Evolutionary conservation across 1,140 invertebrate genomes (phyloP), one percentile per base, ranked within the genome.

Genomic region (Metopolophium dirhodum): DNA sequence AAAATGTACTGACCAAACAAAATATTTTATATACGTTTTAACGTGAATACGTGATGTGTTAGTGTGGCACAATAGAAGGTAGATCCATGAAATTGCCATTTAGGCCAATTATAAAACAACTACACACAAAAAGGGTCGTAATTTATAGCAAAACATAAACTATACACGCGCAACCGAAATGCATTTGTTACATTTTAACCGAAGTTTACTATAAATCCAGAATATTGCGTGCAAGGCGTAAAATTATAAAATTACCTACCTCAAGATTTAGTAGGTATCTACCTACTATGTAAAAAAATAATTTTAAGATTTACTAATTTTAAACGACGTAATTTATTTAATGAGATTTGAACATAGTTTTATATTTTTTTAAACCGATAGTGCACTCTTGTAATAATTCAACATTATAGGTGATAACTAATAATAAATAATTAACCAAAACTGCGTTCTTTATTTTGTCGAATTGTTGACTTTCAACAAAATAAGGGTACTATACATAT

Each of bases 31-130:
- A 37, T 83, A 82, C 35, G 8, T 83, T 22, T 83, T 83, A 83
- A 83, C 77, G 0, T 37, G 7, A 82, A 82, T 82, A 37, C 77
- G 8, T 83, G 22, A 83, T 83, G 22, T 83, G 20, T 82, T 37
- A 22, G 20, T 83, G 20, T 83, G 22, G 20, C 37, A 83, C 35
- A 37, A 37, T 83, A 83, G 18, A 8, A 35, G 35, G 77, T 82
- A 82, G 35, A 37, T 82, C 77, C 77, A n/a, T 82, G 77, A 82
- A 82, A 82, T 82, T 82, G 22, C 77, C 77, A 82, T 82, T 82
- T 82, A 82, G 14, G 8, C 77, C 77, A 83, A 83, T 37, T 83
- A 83, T 83, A 37, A 30, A 77, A n/a, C n/a, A 77, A 18, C 61
- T 77, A 77, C 14, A 77, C 61, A 37, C 22, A 7, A 83, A 83